Evolutionary conservation across 1,140 invertebrate species (phyloP), one percentile per base, ranked within the genome.

Genomic region (Steinernema khuongi): DNA sequence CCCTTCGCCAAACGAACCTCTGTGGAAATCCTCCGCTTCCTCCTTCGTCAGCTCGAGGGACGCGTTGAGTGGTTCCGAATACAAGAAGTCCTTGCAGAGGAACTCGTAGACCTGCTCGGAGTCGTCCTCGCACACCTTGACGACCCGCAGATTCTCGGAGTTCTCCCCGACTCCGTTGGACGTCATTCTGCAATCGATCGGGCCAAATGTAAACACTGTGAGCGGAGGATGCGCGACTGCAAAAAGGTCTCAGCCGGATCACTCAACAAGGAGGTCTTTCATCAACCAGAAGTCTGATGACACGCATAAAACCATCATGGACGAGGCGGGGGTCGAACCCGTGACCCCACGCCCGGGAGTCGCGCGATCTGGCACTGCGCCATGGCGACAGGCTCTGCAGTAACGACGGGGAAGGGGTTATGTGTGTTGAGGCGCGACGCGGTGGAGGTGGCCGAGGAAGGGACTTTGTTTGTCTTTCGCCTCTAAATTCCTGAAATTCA

Each of bases 151-250:
- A 22, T 60, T 22, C 50, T 60, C 19, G 4, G 50, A 60, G 7
- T 60, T 60, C 14, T 41, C 7, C 7, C 36, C 7, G 36, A 11
- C 22, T 14, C 19, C 50, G 7, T 60, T 22, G 7, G 50, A 17
- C 50, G 50, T 60, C 50, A 60, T 60, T 60, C 50, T 60, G 50
- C 50, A 60, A 60, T 14, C 50, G 50, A 60, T 60, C 50, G 26
- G 26, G 14, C 26, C 2, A 7, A 60, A 60, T 41, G 36, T 41
- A 41, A 41, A 41, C 36, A 41, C 7, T 11, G 36, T n/a, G 36
- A 41, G 36, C 36, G 36, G 36, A 41, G 36, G 7, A 11, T 41
- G 36, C 7, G 7, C 36, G 36, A 41, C 36, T n/a, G n/a, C 36
- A 41, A 60, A 60, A 60, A 60, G 14, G 50, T 60, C 50, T 60